Evolutionary conservation across 92 coral and sea anemone genomes (phyloP), one percentile per base, ranked within the genome.

Genomic region (Porites cylindrica): DNA sequence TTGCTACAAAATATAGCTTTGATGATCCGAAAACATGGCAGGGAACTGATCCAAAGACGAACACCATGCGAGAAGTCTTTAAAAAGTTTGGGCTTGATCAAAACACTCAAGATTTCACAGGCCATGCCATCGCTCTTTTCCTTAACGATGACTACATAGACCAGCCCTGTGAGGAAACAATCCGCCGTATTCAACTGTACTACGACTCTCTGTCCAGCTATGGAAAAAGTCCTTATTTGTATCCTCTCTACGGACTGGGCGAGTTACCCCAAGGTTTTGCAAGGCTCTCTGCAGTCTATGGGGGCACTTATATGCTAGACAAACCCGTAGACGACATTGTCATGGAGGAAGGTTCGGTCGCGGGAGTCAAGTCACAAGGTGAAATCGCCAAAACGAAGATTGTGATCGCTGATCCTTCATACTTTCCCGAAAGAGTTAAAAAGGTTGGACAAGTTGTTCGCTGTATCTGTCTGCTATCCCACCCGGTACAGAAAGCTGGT

Each of bases 211-310:
- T 96, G 7, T 82, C 96, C 6, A 79, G 91, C 21, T 95, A 93
- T 76, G 88, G 91, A 7, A 91, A 85, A 59, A 80, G 91, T 79
- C 99, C 99, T 0, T 96, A 96, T 56, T 87, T 96, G 14, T 96
- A 95, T 89, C 99, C 99, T 0, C 91, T 94, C 17, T 96, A 96
- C 70, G 99, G 99, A 0, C 82, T 96, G 54, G 99, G 99, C 10
- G 99, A 96, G 69, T 86, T 96, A 17, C 98, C 99, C 5, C 99
- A 96, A 56, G 94, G 98, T 0, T 96, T 96, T 90, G 96, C 99
- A 7, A 88, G 99, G 50, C 89, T 96, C 69, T 92, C 96, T 13
- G 98, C 99, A 5, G 93, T 96, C 11, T 94, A 90, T 79, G 98
- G 99, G 26, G 98, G 99, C 0, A 93, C 92, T 6, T 96, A 93